Evolutionary conservation across 53 echinoderm and acorn worm species (phyloP), one percentile per base, ranked within the genome.

Genomic region (Holothuria scabra): DNA sequence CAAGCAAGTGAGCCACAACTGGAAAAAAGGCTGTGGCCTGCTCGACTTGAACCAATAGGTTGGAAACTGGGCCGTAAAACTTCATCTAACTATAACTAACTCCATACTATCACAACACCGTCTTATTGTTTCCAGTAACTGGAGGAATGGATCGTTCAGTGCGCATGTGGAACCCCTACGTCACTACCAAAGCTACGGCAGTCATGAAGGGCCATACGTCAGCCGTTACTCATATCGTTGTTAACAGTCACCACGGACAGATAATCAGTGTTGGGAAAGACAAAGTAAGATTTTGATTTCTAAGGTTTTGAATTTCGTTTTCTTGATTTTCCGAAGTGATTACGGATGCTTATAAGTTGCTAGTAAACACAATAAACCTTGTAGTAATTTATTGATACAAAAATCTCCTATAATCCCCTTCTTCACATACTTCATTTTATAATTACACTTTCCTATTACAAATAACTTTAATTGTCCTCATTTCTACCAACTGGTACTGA

Each of bases 251-350:
- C 25, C 93, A 97, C 71, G 92, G 88, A 3, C 97, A 97, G 48
- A 97, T 97, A 79, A 97, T 97, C 60, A 94, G 91, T 58, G 97
- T 97, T n/a, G 97, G 91, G 32, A 97, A 97, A 83, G 97, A 97
- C 70, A 97, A 94, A 90, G 96, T 96, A 82, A 46, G 65, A 24
- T 1, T n/a, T n/a, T n/a, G 41, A 8, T 41, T 41, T 41, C 41
- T 10, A 10, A 14, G 41, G 7, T 41, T 41, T 41, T 10, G 8
- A 10, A 14, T 61, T 61, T 61, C 4, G 8, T 61, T 24, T 24
- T 61, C 28, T 61, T 24, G 5, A 8, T 8, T 0, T 30, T 30
- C 6, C 0, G 70, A 0, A 21, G 32, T 69, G 1, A 30, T 32
- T 6, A 69, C 2, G 9, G 24, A n/a, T n/a, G 21, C 32, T 7